Base-by-base conservation (phyloP, 2,888 invertebrate species). In the Frankliniella intonsa region DNA sequence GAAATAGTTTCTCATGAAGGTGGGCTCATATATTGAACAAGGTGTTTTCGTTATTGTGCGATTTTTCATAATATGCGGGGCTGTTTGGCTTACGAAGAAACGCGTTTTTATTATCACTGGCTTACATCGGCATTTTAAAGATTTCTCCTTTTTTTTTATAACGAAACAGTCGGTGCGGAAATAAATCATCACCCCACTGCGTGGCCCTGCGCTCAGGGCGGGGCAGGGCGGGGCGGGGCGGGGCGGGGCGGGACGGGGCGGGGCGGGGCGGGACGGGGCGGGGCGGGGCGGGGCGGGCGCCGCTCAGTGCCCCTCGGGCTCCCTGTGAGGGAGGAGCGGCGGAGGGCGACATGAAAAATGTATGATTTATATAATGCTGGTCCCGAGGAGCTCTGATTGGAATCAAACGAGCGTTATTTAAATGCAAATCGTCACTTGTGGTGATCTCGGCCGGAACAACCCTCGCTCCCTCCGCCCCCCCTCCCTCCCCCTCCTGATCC, bases 381-480 rank as follows among this genome's bases (percentile, higher is more conserved):
- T 25, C 11, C 69, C 69, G 69, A 76, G 69, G 25, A 76, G 25
- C 69, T 76, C 69, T 76, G 69, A 76, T 76, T 76, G 69, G 69
- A 76, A 76, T 76, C 69, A 76, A 76, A 76, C 69, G 69, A 76
- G 69, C 69, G 69, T 76, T 76, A 76, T 76, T 76, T 76, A 76
- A 76, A 76, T 76, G 69, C 69, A 76, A 76, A 76, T 76, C 69
- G 69, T 76, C 69, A 76, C 69, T 76, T 76, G 69, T 76, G 69
- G 69, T 76, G 69, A 76, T 76, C 69, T 76, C 69, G 69, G 9
- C 69, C 25, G 69, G 69, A 76, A 76, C 69, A 62, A n/a, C 62
- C 62, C 38, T 38, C 55, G 1, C 55, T 17, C 55, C 12, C 55
- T 12, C 55, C 12, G 3, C 2, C 55, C 55, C 12, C 55, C 12